Conservation (phyloP, 1,140 invertebrate genomes). For the Tribolium castaneum region DNA sequence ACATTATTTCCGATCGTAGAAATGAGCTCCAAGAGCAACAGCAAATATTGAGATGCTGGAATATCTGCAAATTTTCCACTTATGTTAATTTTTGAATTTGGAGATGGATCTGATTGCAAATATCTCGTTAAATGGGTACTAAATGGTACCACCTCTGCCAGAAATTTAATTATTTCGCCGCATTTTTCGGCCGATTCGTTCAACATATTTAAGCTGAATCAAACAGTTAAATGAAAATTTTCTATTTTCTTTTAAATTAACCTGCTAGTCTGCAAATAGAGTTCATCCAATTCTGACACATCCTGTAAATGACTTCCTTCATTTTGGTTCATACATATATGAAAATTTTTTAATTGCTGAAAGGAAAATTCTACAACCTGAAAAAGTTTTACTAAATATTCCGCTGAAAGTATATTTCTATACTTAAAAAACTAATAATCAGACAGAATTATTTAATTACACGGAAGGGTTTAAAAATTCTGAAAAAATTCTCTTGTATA, state of each 20-base stretch:
- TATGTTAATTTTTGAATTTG: no score
- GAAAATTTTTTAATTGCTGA: neutral
- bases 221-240: neutral
- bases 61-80: no score
- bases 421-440: neutral
- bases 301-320: neutral
- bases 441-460: no score
- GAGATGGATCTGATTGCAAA: neutral
- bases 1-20: neutral
- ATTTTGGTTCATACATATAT: neutral
- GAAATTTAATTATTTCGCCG: neutral
- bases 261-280: neutral
- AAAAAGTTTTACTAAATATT: neutral
- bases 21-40: neutral
- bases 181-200: neutral
- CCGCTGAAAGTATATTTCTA: neutral
- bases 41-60: neutral
- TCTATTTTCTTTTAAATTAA: neutral
- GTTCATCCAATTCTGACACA: neutral
- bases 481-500: neutral
- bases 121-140: neutral
- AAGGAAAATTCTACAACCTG: neutral
- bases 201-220: neutral
- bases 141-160: neutral
- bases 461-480: neutral